Evolutionary conservation across 2,888 invertebrate genomes (phyloP).

Genomic region (Acleris emargana): DNA sequence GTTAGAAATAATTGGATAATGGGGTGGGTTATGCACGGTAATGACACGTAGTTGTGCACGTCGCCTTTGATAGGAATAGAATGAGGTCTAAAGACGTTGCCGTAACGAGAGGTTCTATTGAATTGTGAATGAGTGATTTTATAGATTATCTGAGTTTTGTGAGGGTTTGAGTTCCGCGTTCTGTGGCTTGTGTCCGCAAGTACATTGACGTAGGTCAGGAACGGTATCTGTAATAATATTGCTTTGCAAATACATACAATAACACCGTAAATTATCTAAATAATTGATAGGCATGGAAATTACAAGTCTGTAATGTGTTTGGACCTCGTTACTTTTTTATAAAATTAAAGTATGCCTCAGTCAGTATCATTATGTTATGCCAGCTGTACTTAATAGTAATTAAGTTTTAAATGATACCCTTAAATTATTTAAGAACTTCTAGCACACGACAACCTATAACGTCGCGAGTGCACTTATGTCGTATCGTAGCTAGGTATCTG

Average conservation of each 20-base stretch:
- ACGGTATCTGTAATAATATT: neutral
- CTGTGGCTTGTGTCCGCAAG: neutral
- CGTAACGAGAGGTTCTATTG: constrained; percentile 19
- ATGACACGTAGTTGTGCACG: constrained; percentile 67
- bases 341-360: too few species aligned
- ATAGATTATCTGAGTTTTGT: neutral
- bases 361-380: too few species aligned
- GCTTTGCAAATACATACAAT: neutral
- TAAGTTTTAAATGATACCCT: too few species aligned
- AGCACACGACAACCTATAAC: too few species aligned
- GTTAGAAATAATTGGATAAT: constrained; percentile 83
- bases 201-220: constrained; percentile 28
- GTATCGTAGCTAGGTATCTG: too few species aligned
- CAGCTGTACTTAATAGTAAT: too few species aligned
- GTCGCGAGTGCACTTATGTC: too few species aligned
- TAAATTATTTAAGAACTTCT: too few species aligned
- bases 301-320: too few species aligned
- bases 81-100: constrained; percentile 14
- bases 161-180: constrained; percentile 10
- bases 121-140: constrained; percentile 22
- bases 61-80: constrained; percentile 47
- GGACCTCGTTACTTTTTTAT: neutral
- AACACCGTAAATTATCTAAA: neutral
- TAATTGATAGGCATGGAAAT: neutral
- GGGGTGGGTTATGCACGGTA: constrained; percentile 69